Conservation (phyloP, 2,888 invertebrate genomes). For the Mongoloraphidia duomilia region DNA sequence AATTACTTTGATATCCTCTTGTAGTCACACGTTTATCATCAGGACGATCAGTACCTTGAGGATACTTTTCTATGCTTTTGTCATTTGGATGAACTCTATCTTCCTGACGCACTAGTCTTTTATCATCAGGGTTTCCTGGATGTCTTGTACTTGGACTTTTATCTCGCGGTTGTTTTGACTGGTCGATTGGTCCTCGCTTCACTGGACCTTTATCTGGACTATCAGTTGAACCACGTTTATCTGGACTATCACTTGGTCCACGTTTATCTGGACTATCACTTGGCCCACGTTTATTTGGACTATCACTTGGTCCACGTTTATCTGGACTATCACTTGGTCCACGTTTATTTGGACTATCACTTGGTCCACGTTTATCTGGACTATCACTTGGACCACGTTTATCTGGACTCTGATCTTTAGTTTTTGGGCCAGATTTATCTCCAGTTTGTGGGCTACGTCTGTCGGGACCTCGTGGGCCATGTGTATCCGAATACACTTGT, state of each 20-base stretch:
- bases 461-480: slow-evolving; percentile 26
- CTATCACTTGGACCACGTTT: slow-evolving; percentile 15
- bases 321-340: slow-evolving; percentile 23
- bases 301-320: slow-evolving; percentile 17
- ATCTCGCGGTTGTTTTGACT: slow-evolving; percentile 40
- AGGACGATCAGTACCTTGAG: slow-evolving; percentile 36
- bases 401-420: slow-evolving; percentile 27
- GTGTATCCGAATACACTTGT: slow-evolving; percentile 35
- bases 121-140: slow-evolving; percentile 32
- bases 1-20: slow-evolving; percentile 10
- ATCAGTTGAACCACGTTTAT: slow-evolving; percentile 34
- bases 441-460: neutral
- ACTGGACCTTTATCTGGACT: slow-evolving; percentile 21
- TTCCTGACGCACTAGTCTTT: slow-evolving; percentile 25
- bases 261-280: slow-evolving; percentile 21
- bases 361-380: too few species aligned
- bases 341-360: too few species aligned
- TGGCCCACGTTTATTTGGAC: slow-evolving; percentile 19
- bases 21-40: slow-evolving; percentile 19
- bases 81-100: slow-evolving; percentile 31
- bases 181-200: slow-evolving; percentile 30
- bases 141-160: slow-evolving; percentile 34
- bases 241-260: slow-evolving; percentile 34
- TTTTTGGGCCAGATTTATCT: slow-evolving; percentile 8
- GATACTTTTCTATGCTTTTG: slow-evolving; percentile 31